phyloP scores from a whole-genome alignment of 2,113 vertebrate species.

The Zingel zingel region DNA sequence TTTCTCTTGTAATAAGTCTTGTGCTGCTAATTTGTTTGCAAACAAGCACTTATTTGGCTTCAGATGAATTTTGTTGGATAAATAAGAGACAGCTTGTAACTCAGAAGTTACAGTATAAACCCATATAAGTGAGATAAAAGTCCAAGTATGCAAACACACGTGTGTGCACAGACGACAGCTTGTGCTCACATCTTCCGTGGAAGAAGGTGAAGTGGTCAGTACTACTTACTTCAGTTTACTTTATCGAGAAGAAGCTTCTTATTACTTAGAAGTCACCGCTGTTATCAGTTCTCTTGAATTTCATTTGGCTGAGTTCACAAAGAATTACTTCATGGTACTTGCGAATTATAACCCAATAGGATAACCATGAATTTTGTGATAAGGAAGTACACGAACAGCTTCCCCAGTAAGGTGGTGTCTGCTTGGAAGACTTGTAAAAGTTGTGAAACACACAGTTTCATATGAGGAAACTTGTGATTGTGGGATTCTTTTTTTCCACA shows the following conservation, averaged over 20 bases:
- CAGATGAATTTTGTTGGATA: neutral
- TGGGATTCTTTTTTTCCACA: neutral
- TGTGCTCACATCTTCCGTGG: slow-evolving; percentile 7
- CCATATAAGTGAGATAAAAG: neutral
- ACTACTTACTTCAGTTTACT: neutral
- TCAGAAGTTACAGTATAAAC: too few relatives aligned
- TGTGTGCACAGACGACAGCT: neutral
- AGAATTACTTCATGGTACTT: neutral
- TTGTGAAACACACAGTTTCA: neutral
- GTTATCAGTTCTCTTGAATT: slow-evolving; percentile 43
- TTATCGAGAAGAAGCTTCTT: slow-evolving; percentile 15
- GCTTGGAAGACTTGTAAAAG: neutral
- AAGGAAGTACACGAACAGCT: neutral
- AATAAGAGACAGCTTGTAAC: neutral
- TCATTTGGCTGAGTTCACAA: neutral
- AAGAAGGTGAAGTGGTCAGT: slow-evolving; percentile 1
- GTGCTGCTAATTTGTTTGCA: slow-evolving; percentile 14
- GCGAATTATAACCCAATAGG: neutral
- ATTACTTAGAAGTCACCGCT: slow-evolving; percentile 13
- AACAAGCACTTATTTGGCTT: neutral
- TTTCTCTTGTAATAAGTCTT: neutral
- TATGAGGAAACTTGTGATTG: neutral
- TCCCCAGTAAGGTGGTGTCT: neutral
- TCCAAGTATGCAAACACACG: neutral
- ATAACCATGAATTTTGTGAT: neutral